phyloP scores from a whole-genome alignment of 1,140 invertebrate species.

The Nasonia longicornis region DNA sequence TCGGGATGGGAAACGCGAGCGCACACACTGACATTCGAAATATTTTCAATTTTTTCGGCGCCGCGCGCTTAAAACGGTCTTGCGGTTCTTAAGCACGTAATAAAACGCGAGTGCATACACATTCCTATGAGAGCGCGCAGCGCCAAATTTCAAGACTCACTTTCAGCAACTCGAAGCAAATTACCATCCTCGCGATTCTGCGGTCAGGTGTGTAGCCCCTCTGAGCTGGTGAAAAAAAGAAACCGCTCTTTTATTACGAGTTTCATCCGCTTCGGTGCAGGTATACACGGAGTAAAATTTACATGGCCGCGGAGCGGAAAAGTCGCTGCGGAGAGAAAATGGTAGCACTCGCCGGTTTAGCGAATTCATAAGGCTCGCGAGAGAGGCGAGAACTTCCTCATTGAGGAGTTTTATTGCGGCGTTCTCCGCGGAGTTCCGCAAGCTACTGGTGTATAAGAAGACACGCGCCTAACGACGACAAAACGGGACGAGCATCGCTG shows the following conservation, averaged over 20 bases:
- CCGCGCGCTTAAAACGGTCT: not conserved
- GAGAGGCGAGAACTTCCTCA: slow-evolving; percentile 43
- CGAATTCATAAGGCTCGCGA: slow-evolving; percentile 28
- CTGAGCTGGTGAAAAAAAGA: not conserved
- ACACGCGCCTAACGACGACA: slow-evolving; percentile 5
- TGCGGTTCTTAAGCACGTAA: not conserved
- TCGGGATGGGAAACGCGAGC: too few relatives aligned
- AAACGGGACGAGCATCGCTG: slow-evolving; percentile 20
- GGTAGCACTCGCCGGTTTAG: not conserved
- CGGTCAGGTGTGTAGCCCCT: not conserved
- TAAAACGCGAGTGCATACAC: not conserved
- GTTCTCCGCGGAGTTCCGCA: not conserved
- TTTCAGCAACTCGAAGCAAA: slow-evolving; percentile 2
- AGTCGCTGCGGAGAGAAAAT: slow-evolving; percentile 22
- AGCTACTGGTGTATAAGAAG: not conserved
- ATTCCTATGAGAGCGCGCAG: not conserved
- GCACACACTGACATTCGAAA: not conserved
- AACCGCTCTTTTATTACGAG: slow-evolving; percentile 16
- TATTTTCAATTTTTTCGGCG: not conserved
- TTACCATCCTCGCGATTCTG: slow-evolving; percentile 11
- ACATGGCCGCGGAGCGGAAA: slow-evolving; percentile 7
- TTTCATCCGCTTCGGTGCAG: not conserved
- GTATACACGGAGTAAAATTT: slow-evolving; percentile 7
- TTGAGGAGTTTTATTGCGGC: slow-evolving; percentile 37
- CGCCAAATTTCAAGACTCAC: slow-evolving; percentile 26